These are phyloP conservation scores for Phalloptychus januarius DNA, from an alignment of 2,797 vertebrate species.

Conservation along the genomic window DNA sequence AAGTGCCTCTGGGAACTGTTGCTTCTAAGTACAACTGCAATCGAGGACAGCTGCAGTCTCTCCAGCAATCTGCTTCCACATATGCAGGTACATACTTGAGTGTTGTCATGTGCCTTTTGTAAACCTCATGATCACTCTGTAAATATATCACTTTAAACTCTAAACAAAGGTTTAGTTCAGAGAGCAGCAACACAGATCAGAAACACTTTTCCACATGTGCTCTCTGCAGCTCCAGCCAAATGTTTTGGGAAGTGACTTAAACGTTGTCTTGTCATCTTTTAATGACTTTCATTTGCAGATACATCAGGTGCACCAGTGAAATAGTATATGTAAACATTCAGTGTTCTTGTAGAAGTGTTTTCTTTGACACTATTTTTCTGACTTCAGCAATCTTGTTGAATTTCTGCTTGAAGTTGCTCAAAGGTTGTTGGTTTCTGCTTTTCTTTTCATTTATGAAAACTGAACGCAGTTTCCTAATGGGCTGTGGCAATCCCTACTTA, in stretches of 20 bases:
- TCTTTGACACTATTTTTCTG: not conserved
- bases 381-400: not conserved
- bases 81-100: constrained; percentile 85
- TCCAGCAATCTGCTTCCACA: constrained; percentile 95
- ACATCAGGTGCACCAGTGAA: not conserved
- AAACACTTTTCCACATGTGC: constrained; percentile 9
- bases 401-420: not conserved
- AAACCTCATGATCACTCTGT: not conserved
- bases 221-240: not conserved
- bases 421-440: not conserved
- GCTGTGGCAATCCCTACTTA: not conserved
- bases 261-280: not conserved
- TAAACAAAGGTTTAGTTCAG: not conserved
- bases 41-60: constrained; percentile 95
- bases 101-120: not conserved
- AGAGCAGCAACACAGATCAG: constrained; percentile 2
- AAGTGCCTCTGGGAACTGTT: constrained; percentile 88
- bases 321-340: not conserved
- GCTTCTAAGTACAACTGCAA: constrained; percentile 92
- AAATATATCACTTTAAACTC: constrained; percentile 1
- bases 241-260: not conserved
- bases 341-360: not conserved
- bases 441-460: not conserved
- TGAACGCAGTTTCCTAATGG: not conserved
- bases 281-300: not conserved